Evolutionary conservation across 1,140 invertebrate genomes (phyloP), one percentile per base, ranked within the genome.

Genomic region (Dendroctonus valens): DNA sequence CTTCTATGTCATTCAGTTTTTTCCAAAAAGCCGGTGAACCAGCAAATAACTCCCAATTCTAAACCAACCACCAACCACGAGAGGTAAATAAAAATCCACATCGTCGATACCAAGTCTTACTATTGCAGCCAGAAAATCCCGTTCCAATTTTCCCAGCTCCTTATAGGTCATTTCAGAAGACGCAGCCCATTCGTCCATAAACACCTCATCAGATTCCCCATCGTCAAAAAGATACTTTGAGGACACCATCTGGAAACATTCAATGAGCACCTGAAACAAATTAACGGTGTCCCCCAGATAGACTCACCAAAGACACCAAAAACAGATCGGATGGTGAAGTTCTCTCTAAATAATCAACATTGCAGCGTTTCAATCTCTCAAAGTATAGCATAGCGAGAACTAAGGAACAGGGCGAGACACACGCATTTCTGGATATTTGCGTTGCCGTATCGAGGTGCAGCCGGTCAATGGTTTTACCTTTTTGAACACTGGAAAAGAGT

Each of bases 181-280:
- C 44, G 84, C 81, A 42, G 94, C 93, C 94, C 94, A 98, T 81
- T 95, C 91, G 60, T 86, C 84, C 74, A 94, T 89, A 74, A 91
- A 90, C 57, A 96, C 91, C 78, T 93, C 91, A 75, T 93, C 91
- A 70, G 92, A 88, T 80, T 93, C 91, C 55, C 94, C 94, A 78
- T 94, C 90, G 77, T 96, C 95, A 77, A 93, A 89, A 71, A 97
- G 82, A 80, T 94, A 97, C 83, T 98, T 98, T 72, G 92, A 94
- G 38, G 94, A 94, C 72, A 97, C 89, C 89, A 98, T 91, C 95
- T 97, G 78, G 3, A 26, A 26, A 1, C 26, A 26, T 26, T 26
- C 26, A 26, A 26, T 26, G 26, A 26, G 26, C 26, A 26, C 26
- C 26, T 26, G 26, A 26, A 26, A 26, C 3, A 26, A 1, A 26